These are phyloP conservation scores for Isurus oxyrinchus DNA, from an alignment of 2,113 vertebrate species.

Conservation along the genomic window DNA sequence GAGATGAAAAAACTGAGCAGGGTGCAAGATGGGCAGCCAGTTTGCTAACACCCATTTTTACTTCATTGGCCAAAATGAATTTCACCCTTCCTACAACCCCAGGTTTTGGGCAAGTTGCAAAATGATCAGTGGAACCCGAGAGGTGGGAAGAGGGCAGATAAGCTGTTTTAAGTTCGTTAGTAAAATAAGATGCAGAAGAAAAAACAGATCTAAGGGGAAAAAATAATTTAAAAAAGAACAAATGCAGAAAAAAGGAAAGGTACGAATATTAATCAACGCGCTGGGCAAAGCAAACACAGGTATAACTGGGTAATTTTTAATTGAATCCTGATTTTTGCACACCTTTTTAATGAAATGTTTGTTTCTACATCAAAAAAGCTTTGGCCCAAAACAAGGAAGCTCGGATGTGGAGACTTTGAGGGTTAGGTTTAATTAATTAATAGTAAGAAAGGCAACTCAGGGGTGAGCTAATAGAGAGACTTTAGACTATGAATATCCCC, in stretches of 20 bases:
- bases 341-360: not conserved
- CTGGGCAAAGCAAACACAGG: not conserved
- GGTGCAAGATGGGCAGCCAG: no score
- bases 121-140: not conserved
- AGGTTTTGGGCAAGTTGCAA: not conserved
- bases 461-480: no score
- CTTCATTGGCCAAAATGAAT: no score
- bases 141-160: not conserved
- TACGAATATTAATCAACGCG: not conserved
- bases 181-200: not conserved
- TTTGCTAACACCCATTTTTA: not conserved
- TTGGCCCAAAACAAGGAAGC: not conserved
- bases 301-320: not conserved
- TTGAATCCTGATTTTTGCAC: not conserved
- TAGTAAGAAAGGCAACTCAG: not conserved
- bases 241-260: not conserved
- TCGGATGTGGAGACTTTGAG: not conserved
- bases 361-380: no score
- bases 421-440: not conserved
- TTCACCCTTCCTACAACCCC: not conserved
- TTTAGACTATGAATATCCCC: not conserved
- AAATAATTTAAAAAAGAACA: not conserved
- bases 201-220: not conserved
- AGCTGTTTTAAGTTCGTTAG: not conserved
- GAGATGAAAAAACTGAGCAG: not conserved